A percentile compares a stretch with the other conserved stretches of the same genome.
These are phyloP conservation scores for Pocota personata DNA, from an alignment of 2,888 invertebrate genomes.

Conservation along the genomic window DNA sequence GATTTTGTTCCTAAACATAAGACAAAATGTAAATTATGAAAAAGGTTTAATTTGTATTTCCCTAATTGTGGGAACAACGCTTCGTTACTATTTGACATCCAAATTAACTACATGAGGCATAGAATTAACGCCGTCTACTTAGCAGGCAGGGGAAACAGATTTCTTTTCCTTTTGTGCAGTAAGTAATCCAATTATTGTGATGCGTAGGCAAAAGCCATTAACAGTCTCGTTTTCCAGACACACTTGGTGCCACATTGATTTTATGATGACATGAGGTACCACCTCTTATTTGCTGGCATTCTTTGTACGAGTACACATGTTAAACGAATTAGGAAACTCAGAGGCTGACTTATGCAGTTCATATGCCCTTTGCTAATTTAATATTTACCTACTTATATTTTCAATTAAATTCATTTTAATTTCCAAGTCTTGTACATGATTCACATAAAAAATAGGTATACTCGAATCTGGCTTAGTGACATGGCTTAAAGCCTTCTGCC, in stretches of 20 bases:
- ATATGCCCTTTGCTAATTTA: background rate
- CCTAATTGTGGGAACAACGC: conserved; percentile 41
- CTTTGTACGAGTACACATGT: conserved; percentile 9
- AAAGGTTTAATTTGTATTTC: background rate
- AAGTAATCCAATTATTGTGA: conserved; percentile 44
- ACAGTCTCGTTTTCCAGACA: conserved; percentile 60
- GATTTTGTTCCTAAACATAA: no score
- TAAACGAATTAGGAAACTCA: background rate
- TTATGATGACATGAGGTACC: conserved; percentile 82
- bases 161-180: conserved; percentile 3
- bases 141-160: conserved; percentile 10
- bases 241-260: conserved; percentile 67
- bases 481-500: no score
- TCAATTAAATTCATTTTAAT: no score
- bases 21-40: background rate
- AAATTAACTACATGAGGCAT: conserved; percentile 56
- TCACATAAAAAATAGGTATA: no score
- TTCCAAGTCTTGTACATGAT: no score
- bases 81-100: conserved; percentile 40
- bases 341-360: background rate
- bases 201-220: conserved; percentile 48
- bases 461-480: no score
- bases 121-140: conserved; percentile 51
- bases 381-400: background rate
- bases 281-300: conserved; percentile 76